Percentiles rank a stretch among this genome's conserved stretches.
Conservation (phyloP, 2,797 vertebrate species). For the Labroides dimidiatus region DNA sequence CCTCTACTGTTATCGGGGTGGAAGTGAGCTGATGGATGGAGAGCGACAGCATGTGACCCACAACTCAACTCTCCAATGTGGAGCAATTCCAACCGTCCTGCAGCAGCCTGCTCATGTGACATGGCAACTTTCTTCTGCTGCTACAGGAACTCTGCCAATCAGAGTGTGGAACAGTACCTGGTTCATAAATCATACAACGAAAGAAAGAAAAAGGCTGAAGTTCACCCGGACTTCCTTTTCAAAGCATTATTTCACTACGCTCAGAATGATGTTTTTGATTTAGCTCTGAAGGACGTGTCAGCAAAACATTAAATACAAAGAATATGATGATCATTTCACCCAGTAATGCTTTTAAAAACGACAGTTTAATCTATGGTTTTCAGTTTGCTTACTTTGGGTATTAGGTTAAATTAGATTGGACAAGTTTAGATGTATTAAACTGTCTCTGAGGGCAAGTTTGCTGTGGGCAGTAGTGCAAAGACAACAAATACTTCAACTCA, state of each 20-base stretch:
- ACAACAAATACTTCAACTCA: too few relatives aligned
- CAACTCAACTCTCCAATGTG: constrained; percentile 76
- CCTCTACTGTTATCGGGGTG: constrained; percentile 66
- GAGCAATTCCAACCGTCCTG: constrained; percentile 53
- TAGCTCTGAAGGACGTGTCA: not conserved
- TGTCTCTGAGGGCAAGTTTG: too few relatives aligned
- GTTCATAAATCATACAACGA: not conserved
- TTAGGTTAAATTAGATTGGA: too few relatives aligned
- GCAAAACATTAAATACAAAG: not conserved
- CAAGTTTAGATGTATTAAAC: too few relatives aligned
- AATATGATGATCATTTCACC: too few relatives aligned
- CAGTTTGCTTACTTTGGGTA: too few relatives aligned
- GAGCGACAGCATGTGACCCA: constrained; percentile 87
- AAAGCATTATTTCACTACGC: not conserved
- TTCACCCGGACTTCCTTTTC: not conserved
- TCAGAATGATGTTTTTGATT: not conserved
- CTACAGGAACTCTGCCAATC: not conserved
- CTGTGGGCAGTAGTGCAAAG: too few relatives aligned
- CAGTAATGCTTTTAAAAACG: too few relatives aligned
- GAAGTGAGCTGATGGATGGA: constrained; percentile 84
- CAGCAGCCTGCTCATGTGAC: constrained; percentile 28
- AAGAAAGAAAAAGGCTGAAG: not conserved
- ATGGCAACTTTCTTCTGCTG: constrained; percentile 19
- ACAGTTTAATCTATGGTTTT: too few relatives aligned
- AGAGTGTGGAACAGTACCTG: not conserved